Base-by-base conservation (phyloP, 23 tunicate genomes). In the Phallusia fumigata region DNA sequence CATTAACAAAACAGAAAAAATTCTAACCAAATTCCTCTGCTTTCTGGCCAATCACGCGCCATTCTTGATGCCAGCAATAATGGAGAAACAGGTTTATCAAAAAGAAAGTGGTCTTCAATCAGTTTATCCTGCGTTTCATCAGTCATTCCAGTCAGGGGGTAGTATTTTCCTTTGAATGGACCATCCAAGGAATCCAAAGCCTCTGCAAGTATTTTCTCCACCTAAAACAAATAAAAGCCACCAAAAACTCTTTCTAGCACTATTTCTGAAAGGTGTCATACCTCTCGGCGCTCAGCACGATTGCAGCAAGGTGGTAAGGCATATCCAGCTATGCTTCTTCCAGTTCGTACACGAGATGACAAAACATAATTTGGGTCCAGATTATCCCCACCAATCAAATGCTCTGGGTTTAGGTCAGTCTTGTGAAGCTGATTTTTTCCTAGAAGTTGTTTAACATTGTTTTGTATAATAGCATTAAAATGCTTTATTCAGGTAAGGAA, bases 21-120 rank as follows among this genome's bases (percentile, higher is more conserved):
- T 21, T 58, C 69, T 16, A 58, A 91, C 96, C 96, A 91, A 36
- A 91, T 91, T 78, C 96, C 96, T 82, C 96, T 80, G 32, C 80
- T 50, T 36, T 91, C 96, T 21, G 96, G 96, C 96, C 96, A 91
- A 83, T 91, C 96, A 32, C 96, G 52, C 19, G 96, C 96, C 96
- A 91, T 91, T 32, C 90, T 58, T 6, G 90, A 86, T 12, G 96
- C 90, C 26, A 83, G 85, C 34, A 91, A 80, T 21, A 91, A 87
- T 22, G 96, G 96, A 64, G 96, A 91, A 45, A 91, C 96, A 33
- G 96, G 96, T 79, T 91, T 91, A 52, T 91, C 96, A 47, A 91
- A 91, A 44, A 91, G 85, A 58, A 91, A 91, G 52, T 91, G 96
- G 36, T 91, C 96, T 13, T 65, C 87, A 64, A 91, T 91, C 47